phyloP scores from a whole-genome alignment of 2,113 vertebrate genomes.

The Morone saxatilis region DNA sequence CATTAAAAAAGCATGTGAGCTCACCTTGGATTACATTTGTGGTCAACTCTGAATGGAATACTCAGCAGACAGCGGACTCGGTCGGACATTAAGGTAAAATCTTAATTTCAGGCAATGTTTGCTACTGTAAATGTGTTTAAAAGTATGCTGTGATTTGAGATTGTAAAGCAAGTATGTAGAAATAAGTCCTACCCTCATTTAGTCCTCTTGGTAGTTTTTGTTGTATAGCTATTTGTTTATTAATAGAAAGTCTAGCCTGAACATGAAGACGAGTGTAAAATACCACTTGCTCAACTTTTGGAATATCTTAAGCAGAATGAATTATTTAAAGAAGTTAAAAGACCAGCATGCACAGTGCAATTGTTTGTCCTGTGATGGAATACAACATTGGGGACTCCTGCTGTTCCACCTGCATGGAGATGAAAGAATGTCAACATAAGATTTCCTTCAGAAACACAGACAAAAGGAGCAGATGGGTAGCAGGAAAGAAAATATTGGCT shows the following conservation, averaged over 20 bases:
- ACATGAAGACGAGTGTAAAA: neutral
- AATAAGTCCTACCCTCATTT: neutral
- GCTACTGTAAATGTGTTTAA: neutral
- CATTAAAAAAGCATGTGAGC: neutral
- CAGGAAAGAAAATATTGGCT: conserved; percentile 28
- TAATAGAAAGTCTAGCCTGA: neutral
- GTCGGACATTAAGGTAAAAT: conserved; percentile 70
- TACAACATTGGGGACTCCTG: conserved; percentile 1
- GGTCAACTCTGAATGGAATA: conserved; percentile 30
- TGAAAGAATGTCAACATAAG: conserved; percentile 54
- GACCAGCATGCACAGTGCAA: neutral
- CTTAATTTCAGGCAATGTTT: conserved; percentile 3
- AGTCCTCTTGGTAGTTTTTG: neutral
- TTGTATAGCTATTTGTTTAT: neutral
- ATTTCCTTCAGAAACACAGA: conserved; percentile 44
- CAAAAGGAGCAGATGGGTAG: conserved; percentile 27
- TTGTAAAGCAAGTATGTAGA: neutral
- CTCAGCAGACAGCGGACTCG: conserved; percentile 12
- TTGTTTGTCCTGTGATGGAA: conserved; percentile 27
- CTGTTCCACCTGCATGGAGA: conserved; percentile 46
- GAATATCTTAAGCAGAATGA: neutral
- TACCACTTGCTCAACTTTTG: neutral
- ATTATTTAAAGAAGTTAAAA: neutral
- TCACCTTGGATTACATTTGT: conserved; percentile 47
- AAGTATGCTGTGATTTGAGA: neutral